Percentiles rank a stretch among this genome's conserved stretches.
Evolutionary conservation across 2,797 vertebrate genomes (phyloP).

Genomic region (Spondyliosoma cantharus): DNA sequence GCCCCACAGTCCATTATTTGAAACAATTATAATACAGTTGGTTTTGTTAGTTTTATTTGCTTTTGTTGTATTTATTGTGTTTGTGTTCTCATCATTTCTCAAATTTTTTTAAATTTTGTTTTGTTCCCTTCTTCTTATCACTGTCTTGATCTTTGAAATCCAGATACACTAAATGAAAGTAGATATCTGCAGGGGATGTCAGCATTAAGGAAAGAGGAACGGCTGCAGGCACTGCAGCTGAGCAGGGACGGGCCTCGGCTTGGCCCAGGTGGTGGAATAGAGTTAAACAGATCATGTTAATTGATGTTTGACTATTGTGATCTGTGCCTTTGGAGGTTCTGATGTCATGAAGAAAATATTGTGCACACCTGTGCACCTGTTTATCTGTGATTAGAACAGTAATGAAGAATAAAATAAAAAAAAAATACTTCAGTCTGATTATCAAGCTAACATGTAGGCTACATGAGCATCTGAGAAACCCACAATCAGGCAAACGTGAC

Average conservation of each 20-base stretch:
- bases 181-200: not conserved
- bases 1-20: no score
- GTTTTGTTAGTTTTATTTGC: not conserved
- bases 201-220: not conserved
- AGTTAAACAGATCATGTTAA: constrained; percentile 7
- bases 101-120: not conserved
- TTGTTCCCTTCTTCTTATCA: not conserved
- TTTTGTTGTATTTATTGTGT: not conserved
- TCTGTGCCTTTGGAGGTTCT: not conserved
- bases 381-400: not conserved
- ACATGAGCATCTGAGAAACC: not conserved
- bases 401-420: not conserved
- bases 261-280: not conserved
- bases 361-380: constrained; percentile 23
- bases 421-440: not conserved
- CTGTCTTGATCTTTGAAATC: constrained; percentile 5
- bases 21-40: not conserved
- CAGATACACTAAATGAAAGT: constrained; percentile 7
- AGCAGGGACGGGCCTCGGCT: not conserved
- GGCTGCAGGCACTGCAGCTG: not conserved
- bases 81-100: not conserved
- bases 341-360: not conserved
- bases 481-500: not conserved
- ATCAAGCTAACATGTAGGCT: not conserved
- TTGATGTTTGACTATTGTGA: constrained; percentile 22